These are phyloP conservation scores for Metridium senile DNA, from an alignment of 92 coral and sea anemone species.

Conservation along the genomic window DNA sequence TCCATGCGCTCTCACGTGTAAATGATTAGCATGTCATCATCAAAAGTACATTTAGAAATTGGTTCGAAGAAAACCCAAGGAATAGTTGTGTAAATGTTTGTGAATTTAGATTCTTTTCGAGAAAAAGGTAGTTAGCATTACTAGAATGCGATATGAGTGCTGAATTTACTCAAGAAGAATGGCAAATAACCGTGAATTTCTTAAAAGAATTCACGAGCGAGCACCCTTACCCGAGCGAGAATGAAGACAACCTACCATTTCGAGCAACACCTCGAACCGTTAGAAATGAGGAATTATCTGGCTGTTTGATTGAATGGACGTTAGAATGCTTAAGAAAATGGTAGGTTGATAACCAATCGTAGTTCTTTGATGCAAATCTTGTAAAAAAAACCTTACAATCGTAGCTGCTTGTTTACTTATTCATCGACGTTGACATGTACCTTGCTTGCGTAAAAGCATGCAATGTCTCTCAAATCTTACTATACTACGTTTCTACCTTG, in stretches of 20 bases:
- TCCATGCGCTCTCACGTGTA: slow-evolving; percentile 42
- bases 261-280: slow-evolving; percentile 60
- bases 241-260: slow-evolving; percentile 67
- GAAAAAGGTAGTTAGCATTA: slow-evolving; percentile 1
- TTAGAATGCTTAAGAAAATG: slow-evolving; percentile 74
- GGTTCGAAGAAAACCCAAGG: slow-evolving; percentile 17
- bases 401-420: slow-evolving; percentile 21
- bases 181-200: slow-evolving; percentile 60
- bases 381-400: not conserved
- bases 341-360: slow-evolving; percentile 28
- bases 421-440: not conserved
- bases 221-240: slow-evolving; percentile 37
- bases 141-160: slow-evolving; percentile 73
- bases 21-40: slow-evolving; percentile 1
- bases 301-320: slow-evolving; percentile 78
- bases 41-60: slow-evolving; percentile 6
- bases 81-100: slow-evolving; percentile 2
- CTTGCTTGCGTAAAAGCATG: not conserved
- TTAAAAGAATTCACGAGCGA: slow-evolving; percentile 61
- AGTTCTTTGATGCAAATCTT: not conserved
- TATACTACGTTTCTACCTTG: not conserved
- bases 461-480: slow-evolving; percentile 8
- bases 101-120: slow-evolving; percentile 1
- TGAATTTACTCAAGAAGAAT: slow-evolving; percentile 74
- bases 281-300: slow-evolving; percentile 69